Base-by-base conservation (phyloP, 2,113 vertebrate genomes). In the Entomyzon cyanotis region DNA sequence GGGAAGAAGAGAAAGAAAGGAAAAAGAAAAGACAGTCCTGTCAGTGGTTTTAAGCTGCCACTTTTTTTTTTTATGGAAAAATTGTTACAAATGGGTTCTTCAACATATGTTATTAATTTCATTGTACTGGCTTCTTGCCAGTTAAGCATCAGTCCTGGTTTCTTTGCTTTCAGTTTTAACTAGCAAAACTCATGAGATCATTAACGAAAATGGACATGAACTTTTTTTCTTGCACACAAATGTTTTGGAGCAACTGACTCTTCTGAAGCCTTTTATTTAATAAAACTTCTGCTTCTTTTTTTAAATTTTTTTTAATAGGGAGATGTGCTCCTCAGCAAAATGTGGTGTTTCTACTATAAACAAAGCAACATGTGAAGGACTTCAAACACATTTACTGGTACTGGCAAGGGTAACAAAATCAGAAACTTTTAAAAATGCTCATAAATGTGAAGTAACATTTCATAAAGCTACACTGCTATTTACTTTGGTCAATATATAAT, bases 81-180 rank as follows among this genome's bases (percentile, higher is more conserved):
- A 97, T 98, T 98, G 97, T 97, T 98, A 98, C 98, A 98, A 98
- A 98, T 98, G 97, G 94, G 88, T 97, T 98, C 97, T 98, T 98
- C 97, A 97, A 95, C 98, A 98, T 98, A 96, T 98, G 98, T 98
- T 98, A 97, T 97, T 98, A 98, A 98, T 98, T 98, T 98, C 93
- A 91, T 84, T 94, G 88, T 89, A 79, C 92, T 98, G 98, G 98
- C 98, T 92, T 94, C 95, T 97, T 97, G 97, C 98, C 98, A 98
- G 82, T 84, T 94, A 95, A 97, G 95, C 97, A 98, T 98, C 98
- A 98, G 95, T 91, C 93, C 87, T 98, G 94, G 88, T 95, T 98
- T 98, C 97, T 97, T 97, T 97, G 96, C 98, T 97, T 98, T 98
- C 97, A 98, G 97, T 98, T 98, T 97, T 97, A 98, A 98, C 97